Base-by-base conservation (phyloP, 1,140 invertebrate species). In the Spodoptera frugiperda region DNA sequence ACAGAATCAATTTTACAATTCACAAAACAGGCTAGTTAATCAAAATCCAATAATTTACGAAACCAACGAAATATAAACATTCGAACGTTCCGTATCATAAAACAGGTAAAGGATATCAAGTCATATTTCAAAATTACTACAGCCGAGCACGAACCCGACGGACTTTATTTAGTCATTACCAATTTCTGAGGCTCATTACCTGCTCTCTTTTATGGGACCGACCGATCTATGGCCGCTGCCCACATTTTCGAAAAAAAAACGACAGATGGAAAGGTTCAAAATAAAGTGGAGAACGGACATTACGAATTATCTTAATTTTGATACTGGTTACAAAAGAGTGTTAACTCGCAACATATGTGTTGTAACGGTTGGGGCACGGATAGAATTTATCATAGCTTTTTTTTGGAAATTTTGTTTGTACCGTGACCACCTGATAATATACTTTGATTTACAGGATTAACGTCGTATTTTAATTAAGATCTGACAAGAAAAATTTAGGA, bases 241-340 rank as follows among this genome's bases (percentile, higher is more conserved):
- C 89, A 91, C 80, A 87, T 80, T 65, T 54, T 82, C 75, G 86
- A 89, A 91, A 91, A 89, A 87, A 82, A 85, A 87, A 82, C 86
- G 84, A 91, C 91, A 92, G 91, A 85, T 92, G 88, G 77, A 85
- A 78, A 79, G 78, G 83, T 84, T 89, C 88, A 91, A 87, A 93
- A 89, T 87, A 89, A 87, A 89, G 85, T 89, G 87, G 86, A 84
- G 78, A 83, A 84, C 86, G 88, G 88, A 87, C 87, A 89, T 86
- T 86, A 88, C 85, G 81, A 83, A 93, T 92, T 93, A 93, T 92
- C 91, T 92, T 88, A 92, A 92, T 92, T 90, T 88, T 91, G 87
- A 91, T 91, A 92, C 88, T 88, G 86, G 81, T 83, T 84, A 93
- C 91, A 92, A 93, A 93, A 91, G 77, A 88, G 87, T 90, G 88